phyloP scores from a whole-genome alignment of 30 jellyfish, hydroid and myxozoan species.

The Nemopilema nomurai region DNA sequence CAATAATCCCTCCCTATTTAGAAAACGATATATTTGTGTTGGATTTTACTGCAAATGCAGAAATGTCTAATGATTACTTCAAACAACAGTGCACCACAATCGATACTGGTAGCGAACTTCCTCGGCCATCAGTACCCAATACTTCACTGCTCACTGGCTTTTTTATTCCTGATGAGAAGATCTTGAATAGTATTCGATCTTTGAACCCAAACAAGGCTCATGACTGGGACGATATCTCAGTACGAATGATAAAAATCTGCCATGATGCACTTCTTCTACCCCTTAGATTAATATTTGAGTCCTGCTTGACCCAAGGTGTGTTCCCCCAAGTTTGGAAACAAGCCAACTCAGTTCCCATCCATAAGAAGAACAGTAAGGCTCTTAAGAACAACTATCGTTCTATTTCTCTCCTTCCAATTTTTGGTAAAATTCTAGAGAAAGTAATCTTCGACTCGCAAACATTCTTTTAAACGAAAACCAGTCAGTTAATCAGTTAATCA shows the following conservation, averaged over 20 bases:
- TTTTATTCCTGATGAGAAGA: conserved; percentile 52
- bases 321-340: conserved; percentile 56
- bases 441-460: conserved; percentile 44
- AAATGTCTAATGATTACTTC: conserved; percentile 43
- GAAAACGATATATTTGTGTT: conserved; percentile 52
- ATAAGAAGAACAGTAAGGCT: conserved; percentile 43
- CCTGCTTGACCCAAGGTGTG: conserved; percentile 44
- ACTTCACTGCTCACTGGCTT: conserved; percentile 48
- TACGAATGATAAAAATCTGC: conserved; percentile 64
- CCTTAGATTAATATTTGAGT: conserved; percentile 46
- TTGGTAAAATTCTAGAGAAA: conserved; percentile 48
- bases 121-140: conserved; percentile 39
- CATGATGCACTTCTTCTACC: conserved; percentile 73
- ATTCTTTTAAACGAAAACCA: conserved; percentile 17
- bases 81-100: conserved; percentile 51
- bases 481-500: conserved; percentile 28
- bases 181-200: conserved; percentile 43
- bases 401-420: too few relatives aligned
- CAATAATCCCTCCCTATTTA: conserved; percentile 56
- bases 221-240: conserved; percentile 71
- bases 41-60: conserved; percentile 61
- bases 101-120: conserved; percentile 56
- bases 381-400: conserved; percentile 35
- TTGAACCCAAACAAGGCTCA: conserved; percentile 60
- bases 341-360: conserved; percentile 69